Evolutionary conservation across 2,113 vertebrate genomes (phyloP).

Genomic region (Orthonyx spaldingii): DNA sequence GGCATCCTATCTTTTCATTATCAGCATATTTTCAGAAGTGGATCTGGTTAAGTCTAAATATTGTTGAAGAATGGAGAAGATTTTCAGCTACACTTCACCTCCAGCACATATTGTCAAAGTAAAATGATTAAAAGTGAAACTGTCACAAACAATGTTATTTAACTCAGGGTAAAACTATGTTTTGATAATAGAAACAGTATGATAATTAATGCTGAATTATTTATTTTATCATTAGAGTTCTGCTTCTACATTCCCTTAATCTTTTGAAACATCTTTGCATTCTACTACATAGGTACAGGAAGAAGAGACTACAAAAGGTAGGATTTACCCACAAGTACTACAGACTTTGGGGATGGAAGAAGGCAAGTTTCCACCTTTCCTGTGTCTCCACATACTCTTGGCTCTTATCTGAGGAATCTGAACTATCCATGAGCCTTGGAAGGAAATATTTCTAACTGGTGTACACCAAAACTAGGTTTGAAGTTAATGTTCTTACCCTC

Average conservation of each 20-base stretch:
- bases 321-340: background rate
- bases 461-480: background rate
- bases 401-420: background rate
- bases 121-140: background rate
- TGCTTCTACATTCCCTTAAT: background rate
- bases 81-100: background rate
- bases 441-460: background rate
- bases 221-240: background rate
- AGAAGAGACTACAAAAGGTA: background rate
- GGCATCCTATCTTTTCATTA: background rate
- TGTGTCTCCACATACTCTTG: background rate
- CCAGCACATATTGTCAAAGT: background rate
- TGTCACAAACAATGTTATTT: background rate
- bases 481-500: background rate
- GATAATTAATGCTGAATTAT: background rate
- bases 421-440: background rate
- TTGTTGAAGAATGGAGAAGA: background rate
- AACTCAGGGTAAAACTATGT: background rate
- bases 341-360: background rate
- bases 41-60: background rate
- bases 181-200: background rate
- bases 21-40: background rate
- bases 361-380: background rate
- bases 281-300: background rate
- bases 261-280: background rate